These are phyloP conservation scores for Callinectes sapidus DNA, from an alignment of 2,888 invertebrate species.

Conservation along the genomic window DNA sequence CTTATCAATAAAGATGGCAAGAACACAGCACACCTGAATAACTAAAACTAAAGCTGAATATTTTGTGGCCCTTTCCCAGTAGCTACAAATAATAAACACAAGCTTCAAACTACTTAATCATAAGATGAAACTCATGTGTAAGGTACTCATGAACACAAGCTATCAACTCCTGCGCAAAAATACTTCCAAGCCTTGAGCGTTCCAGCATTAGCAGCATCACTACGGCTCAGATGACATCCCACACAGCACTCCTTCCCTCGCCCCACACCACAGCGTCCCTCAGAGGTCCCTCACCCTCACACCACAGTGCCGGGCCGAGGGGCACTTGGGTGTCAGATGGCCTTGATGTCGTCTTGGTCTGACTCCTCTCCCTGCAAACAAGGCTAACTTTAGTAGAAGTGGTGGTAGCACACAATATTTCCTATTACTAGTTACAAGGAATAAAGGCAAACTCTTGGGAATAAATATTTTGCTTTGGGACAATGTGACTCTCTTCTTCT, in stretches of 20 bases:
- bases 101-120: not conserved
- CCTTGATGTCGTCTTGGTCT: conserved; percentile 62
- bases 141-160: conserved; percentile 24
- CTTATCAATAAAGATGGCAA: not conserved
- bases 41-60: not conserved
- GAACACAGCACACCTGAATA: not conserved
- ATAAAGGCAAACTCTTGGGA: not conserved
- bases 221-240: not conserved
- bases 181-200: not conserved
- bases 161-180: not conserved
- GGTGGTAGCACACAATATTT: not conserved
- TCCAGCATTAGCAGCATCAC: not conserved
- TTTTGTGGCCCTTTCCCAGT: not conserved
- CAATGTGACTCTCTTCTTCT: not conserved
- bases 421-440: not conserved
- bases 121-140: not conserved
- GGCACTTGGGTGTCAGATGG: conserved; percentile 71
- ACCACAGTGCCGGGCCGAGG: conserved; percentile 72
- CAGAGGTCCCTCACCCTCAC: conserved; percentile 40
- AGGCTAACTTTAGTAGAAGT: not conserved
- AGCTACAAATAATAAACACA: not conserved
- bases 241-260: not conserved
- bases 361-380: conserved; percentile 66
- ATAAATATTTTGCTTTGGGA: not conserved
- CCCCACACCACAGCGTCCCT: conserved; percentile 66